Evolutionary conservation across 2,797 vertebrate species (phyloP), one percentile per base, ranked within the genome.

Genomic region (Periparus ater): DNA sequence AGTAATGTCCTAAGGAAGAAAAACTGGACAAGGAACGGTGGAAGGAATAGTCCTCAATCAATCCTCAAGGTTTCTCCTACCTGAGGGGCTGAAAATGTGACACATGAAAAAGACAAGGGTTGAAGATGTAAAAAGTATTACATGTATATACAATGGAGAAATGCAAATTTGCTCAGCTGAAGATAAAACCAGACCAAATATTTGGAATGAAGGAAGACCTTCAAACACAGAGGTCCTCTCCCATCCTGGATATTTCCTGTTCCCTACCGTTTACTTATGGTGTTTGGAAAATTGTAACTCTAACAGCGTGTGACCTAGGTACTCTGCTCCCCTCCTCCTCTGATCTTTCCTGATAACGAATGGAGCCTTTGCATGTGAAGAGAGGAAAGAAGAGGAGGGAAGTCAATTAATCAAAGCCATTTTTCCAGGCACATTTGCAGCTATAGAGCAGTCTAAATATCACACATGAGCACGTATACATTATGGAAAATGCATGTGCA

Each of bases 331-430:
- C 78, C 72, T 89, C 68, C 88, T 94, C 54, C 78, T 88, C 82
- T 85, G 91, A 92, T 97, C 78, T 91, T 80, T 22, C 78, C 78
- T 91, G 92, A 95, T 94, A 96, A 89, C 82, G 73, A 95, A 88
- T 22, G 36, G 25, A 94, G 85, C 88, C 63, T 80, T 88, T 84
- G 89, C 82, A 44, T 75, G 70, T 89, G 78, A 94, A 68, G 70
- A 91, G 89, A 72, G 34, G 75, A 85, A 91, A 91, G 85, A 81
- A 95, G 77, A 88, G 61, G 74, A 88, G 82, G 51, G 70, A 91
- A 97, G 84, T 91, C 94, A 94, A 92, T 96, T 96, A 96, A 96
- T 94, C 90, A 94, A 92, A 96, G 81, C 65, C 91, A 83, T 89
- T 93, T 94, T 93, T 61, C 82, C 75, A 88, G 91, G 78, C 73